Percentiles rank a stretch among this genome's conserved stretches.
These are phyloP conservation scores for Drosophila robusta DNA, from an alignment of 2,888 invertebrate genomes.

Conservation along the genomic window DNA sequence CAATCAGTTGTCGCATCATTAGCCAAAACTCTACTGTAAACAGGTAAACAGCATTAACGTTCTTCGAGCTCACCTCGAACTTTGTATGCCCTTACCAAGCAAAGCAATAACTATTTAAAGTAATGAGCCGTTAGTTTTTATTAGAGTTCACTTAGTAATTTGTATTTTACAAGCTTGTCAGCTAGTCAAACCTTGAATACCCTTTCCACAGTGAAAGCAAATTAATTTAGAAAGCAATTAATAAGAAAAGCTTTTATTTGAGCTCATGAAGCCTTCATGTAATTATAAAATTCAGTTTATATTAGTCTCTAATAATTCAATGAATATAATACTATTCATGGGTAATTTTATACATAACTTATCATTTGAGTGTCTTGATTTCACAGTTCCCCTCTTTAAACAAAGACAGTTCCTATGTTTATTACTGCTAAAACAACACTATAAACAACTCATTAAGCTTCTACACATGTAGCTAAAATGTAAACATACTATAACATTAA, in stretches of 20 bases:
- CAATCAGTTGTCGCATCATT: constrained; percentile 35
- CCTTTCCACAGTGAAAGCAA: too few species aligned
- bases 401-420: neutral
- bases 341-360: neutral
- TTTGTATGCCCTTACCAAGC: constrained; percentile 10
- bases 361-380: neutral
- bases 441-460: neutral
- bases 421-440: neutral
- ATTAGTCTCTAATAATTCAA: too few species aligned
- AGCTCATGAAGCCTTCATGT: too few species aligned
- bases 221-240: too few species aligned
- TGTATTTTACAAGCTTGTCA: neutral
- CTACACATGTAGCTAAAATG: neutral
- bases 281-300: too few species aligned
- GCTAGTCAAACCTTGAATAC: neutral
- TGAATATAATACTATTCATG: neutral
- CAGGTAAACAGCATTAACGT: neutral
- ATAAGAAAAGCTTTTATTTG: too few species aligned
- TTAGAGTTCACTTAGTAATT: too few species aligned
- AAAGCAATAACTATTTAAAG: too few species aligned
- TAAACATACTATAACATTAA: neutral
- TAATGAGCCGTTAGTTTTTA: too few species aligned
- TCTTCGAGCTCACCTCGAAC: neutral
- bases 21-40: constrained; percentile 38
- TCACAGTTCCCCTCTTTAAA: neutral